Conservation (phyloP, 2,113 vertebrate species). For the Amphiprion percula region DNA sequence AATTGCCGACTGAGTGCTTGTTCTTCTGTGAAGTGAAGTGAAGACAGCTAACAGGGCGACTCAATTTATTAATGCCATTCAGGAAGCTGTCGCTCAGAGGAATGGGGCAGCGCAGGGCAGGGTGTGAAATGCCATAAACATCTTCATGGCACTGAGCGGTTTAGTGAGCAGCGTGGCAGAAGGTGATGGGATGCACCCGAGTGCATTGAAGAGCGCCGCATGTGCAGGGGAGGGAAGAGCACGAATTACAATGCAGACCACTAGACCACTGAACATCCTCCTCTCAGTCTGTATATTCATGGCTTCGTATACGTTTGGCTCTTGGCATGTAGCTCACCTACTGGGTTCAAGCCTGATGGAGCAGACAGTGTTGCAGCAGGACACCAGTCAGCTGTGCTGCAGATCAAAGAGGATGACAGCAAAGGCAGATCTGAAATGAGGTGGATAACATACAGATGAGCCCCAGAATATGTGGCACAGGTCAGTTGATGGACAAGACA, state of each 20-base stretch:
- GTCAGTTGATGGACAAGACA: slow-evolving; percentile 4
- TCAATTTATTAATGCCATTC: slow-evolving; percentile 79
- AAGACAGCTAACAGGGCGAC: slow-evolving; percentile 54
- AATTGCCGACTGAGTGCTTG: slow-evolving; percentile 39
- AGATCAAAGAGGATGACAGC: slow-evolving; percentile 14
- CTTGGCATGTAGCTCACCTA: slow-evolving; percentile 38
- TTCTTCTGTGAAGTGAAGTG: slow-evolving; percentile 53
- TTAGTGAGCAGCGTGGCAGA: slow-evolving; percentile 63
- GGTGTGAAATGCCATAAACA: slow-evolving; percentile 67
- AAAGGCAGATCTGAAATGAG: slow-evolving; percentile 21
- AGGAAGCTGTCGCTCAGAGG: slow-evolving; percentile 76
- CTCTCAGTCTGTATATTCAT: slow-evolving; percentile 29
- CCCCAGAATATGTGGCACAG: background rate
- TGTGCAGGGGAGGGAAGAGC: slow-evolving; percentile 25
- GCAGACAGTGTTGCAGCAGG: slow-evolving; percentile 29
- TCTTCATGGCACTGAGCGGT: slow-evolving; percentile 59
- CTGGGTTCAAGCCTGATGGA: slow-evolving; percentile 30
- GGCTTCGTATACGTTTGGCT: slow-evolving; percentile 27
- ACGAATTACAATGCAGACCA: slow-evolving; percentile 20
- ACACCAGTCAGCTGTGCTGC: slow-evolving; percentile 28
- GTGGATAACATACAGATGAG: background rate
- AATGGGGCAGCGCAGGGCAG: slow-evolving; percentile 45
- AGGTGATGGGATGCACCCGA: slow-evolving; percentile 56
- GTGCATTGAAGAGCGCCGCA: slow-evolving; percentile 58
- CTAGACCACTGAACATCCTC: slow-evolving; percentile 24